phyloP scores from a whole-genome alignment of 2,888 invertebrate species.

The Xanthorhoe spadicearia region DNA sequence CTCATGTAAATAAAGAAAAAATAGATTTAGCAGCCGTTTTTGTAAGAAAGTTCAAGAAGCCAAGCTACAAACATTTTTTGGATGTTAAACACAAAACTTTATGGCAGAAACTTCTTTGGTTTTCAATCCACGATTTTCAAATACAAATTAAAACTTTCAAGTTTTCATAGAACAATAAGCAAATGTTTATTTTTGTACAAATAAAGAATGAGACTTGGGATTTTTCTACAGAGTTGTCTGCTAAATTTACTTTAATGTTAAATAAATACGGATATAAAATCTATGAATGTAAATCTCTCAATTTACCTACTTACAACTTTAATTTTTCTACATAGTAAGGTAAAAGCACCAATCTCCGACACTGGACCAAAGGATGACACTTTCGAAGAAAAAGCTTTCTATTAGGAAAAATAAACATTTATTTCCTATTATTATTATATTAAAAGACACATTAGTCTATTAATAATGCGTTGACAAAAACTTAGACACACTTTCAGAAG shows the following conservation, averaged over 20 bases:
- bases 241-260: slow-evolving; percentile 1
- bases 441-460: too few relatives aligned
- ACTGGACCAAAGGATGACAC: too few relatives aligned
- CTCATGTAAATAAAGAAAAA: too few relatives aligned
- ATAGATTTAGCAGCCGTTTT: too few relatives aligned
- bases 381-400: too few relatives aligned
- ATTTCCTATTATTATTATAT: too few relatives aligned
- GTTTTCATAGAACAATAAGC: too few relatives aligned
- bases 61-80: slow-evolving; percentile 10
- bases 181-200: slow-evolving; percentile 1
- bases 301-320: slow-evolving; percentile 19
- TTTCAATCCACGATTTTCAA: neutral
- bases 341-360: too few relatives aligned
- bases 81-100: neutral
- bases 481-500: too few relatives aligned
- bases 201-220: neutral
- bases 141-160: neutral
- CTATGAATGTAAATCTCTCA: slow-evolving; percentile 12
- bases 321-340: slow-evolving; percentile 15
- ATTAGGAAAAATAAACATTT: too few relatives aligned
- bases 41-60: neutral
- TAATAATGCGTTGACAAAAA: too few relatives aligned
- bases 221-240: neutral
- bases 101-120: slow-evolving; percentile 30
- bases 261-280: slow-evolving; percentile 30